Conservation (phyloP, 2,888 invertebrate genomes). For the Lamproptera curius region DNA sequence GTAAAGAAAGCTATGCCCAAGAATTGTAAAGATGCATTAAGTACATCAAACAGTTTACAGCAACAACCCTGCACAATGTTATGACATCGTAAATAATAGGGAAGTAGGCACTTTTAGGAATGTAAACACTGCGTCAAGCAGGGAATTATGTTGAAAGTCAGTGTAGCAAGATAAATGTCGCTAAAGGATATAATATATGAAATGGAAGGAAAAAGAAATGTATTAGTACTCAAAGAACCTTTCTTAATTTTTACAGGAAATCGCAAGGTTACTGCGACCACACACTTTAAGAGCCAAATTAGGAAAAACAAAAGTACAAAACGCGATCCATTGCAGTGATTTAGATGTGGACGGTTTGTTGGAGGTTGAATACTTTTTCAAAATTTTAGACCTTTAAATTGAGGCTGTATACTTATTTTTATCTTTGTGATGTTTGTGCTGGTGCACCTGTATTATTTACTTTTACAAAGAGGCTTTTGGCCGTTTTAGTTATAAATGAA, state of each 20-base stretch:
- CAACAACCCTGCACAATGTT: too few species aligned
- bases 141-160: too few species aligned
- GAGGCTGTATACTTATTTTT: constrained; percentile 32
- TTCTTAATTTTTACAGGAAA: constrained; percentile 79
- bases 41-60: too few species aligned
- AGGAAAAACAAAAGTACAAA: constrained; percentile 89
- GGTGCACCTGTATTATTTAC: background rate
- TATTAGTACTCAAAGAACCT: background rate
- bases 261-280: constrained; percentile 90
- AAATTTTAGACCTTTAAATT: constrained; percentile 77
- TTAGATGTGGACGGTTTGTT: constrained; percentile 90
- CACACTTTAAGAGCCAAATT: constrained; percentile 90
- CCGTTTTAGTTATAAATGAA: background rate
- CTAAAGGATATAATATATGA: too few species aligned
- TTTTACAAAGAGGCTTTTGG: background rate
- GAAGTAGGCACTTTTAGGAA: too few species aligned
- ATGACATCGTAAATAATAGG: too few species aligned
- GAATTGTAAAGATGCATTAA: too few species aligned
- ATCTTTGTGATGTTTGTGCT: background rate
- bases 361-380: constrained; percentile 91
- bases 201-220: too few species aligned
- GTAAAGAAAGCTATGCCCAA: too few species aligned
- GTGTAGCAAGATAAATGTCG: too few species aligned
- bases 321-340: constrained; percentile 96
- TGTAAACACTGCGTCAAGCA: too few species aligned